These are phyloP conservation scores for Nothobranchius furzeri DNA, from an alignment of 2,113 vertebrate genomes.

Conservation along the genomic window DNA sequence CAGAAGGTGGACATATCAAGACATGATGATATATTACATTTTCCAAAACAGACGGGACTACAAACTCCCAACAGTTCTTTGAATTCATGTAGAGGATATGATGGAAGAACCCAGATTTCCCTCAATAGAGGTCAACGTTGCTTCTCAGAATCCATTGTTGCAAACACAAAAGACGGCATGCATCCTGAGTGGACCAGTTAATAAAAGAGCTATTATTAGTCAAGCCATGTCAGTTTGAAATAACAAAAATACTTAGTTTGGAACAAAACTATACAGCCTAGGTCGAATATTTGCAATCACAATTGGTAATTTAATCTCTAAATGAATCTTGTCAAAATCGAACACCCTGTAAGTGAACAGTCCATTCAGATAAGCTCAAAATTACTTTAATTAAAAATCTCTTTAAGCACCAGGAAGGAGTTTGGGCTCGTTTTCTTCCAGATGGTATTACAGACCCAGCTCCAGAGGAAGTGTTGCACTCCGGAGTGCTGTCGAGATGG, in stretches of 20 bases:
- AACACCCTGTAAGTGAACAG: background rate
- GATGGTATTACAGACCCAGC: conserved; percentile 18
- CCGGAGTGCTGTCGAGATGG: conserved; percentile 13
- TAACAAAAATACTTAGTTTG: background rate
- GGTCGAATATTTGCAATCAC: too few relatives aligned
- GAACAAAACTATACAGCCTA: too few relatives aligned
- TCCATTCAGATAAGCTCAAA: background rate
- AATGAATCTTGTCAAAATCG: background rate
- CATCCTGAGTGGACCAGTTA: background rate
- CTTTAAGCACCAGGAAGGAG: background rate
- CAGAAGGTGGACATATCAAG: too few relatives aligned
- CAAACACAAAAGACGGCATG: background rate
- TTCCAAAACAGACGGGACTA: background rate
- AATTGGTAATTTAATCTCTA: too few relatives aligned
- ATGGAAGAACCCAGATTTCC: background rate
- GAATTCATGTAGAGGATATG: too few relatives aligned
- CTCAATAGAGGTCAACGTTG: background rate
- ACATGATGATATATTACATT: too few relatives aligned
- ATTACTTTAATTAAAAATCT: background rate
- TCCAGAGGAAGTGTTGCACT: background rate
- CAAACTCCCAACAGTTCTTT: background rate
- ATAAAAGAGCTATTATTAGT: background rate
- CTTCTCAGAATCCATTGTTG: background rate
- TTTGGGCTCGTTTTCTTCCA: background rate
- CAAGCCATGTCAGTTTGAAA: background rate